Conservation (phyloP, 2,113 vertebrate genomes). For the Choloepus hoffmanni region DNA sequence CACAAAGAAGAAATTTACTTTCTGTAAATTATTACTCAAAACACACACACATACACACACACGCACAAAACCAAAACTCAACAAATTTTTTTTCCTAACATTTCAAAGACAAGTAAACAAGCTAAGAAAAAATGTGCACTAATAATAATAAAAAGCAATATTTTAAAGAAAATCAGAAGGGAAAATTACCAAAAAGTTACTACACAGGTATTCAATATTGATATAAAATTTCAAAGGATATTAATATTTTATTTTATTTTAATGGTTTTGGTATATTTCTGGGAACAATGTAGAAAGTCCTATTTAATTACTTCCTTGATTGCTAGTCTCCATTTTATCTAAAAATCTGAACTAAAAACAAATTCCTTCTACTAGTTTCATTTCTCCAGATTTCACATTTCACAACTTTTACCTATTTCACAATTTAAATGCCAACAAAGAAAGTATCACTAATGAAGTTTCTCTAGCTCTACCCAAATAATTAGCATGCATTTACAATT, state of each 20-base stretch:
- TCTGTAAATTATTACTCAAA: constrained; percentile 21
- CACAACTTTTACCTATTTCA: constrained; percentile 86
- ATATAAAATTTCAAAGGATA: constrained; percentile 57
- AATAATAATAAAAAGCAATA: constrained; percentile 9
- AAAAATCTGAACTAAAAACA: constrained; percentile 76
- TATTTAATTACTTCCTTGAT: constrained; percentile 78
- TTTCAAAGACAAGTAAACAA: constrained; percentile 61
- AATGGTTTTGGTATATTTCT: constrained; percentile 36
- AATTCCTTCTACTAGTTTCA: constrained; percentile 84
- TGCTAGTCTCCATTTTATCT: constrained; percentile 62
- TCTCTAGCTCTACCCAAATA: constrained; percentile 48
- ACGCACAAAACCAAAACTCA: neutral
- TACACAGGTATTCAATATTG: constrained; percentile 33
- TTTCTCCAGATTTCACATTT: constrained; percentile 84
- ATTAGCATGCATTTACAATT: constrained; percentile 47
- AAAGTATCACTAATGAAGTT: constrained; percentile 59
- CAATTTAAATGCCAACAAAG: constrained; percentile 69
- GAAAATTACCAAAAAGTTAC: constrained; percentile 55
- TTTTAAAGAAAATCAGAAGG: constrained; percentile 49
- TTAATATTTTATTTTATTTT: constrained; percentile 58
- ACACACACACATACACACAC: neutral
- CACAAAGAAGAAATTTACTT: neutral
- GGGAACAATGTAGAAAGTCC: constrained; percentile 59
- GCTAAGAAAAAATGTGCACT: constrained; percentile 13
- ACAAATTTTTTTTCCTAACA: constrained; percentile 25